Evolutionary conservation across 2,797 vertebrate species (phyloP).

Genomic region (Leontopithecus rosalia): DNA sequence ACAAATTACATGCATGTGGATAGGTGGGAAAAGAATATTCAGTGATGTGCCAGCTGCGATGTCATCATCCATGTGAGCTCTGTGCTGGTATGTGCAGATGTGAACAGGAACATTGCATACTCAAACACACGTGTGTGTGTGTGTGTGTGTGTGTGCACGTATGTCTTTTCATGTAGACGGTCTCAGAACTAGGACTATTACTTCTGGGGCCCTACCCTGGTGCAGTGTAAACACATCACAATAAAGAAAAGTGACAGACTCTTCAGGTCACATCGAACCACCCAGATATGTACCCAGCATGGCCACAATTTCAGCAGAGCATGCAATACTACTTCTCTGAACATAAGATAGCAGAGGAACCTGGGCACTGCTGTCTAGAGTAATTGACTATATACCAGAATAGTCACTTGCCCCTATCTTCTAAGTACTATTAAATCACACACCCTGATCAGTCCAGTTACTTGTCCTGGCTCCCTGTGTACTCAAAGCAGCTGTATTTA

Average conservation of each 20-base stretch:
- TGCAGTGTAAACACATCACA: background rate
- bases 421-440: background rate
- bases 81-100: background rate
- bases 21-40: background rate
- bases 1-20: background rate
- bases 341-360: background rate
- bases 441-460: background rate
- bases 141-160: fast-evolving
- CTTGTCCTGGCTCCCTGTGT: background rate
- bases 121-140: background rate
- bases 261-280: background rate
- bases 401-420: background rate
- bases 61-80: background rate
- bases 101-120: background rate
- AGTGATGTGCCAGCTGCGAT: background rate
- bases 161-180: background rate
- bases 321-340: background rate
- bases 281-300: background rate
- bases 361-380: no score
- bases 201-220: background rate
- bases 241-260: background rate
- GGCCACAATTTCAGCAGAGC: background rate
- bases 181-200: background rate
- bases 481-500: background rate
- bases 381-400: background rate